Percentiles rank a stretch among this genome's conserved stretches.
Conservation (phyloP, 2,888 invertebrate genomes). For the Pasiphila rectangulata region DNA sequence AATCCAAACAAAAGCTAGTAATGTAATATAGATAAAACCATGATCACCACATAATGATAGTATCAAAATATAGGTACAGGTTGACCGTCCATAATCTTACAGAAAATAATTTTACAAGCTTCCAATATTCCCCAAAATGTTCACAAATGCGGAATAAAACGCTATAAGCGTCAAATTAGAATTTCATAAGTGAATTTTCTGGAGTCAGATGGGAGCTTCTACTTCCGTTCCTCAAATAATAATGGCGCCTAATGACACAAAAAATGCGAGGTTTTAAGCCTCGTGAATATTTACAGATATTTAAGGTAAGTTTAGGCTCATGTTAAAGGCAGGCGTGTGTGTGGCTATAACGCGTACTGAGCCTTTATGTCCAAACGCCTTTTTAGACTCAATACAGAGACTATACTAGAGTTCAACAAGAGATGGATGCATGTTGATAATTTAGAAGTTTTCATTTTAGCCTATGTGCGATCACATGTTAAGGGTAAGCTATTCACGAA, state of each 20-base stretch:
- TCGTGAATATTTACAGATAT: conserved; percentile 32
- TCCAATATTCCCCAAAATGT: conserved; percentile 6
- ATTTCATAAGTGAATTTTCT: conserved; percentile 52
- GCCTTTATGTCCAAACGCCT: too few species aligned
- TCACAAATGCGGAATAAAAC: conserved; percentile 36
- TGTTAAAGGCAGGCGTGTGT: too few species aligned
- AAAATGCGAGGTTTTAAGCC: conserved; percentile 40
- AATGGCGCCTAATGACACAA: conserved; percentile 58
- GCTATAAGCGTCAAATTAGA: conserved; percentile 51
- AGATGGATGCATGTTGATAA: too few species aligned
- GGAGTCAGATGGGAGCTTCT: conserved; percentile 35
- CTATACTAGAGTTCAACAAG: too few species aligned
- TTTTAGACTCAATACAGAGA: too few species aligned
- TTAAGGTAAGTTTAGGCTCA: too few species aligned
- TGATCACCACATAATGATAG: neutral
- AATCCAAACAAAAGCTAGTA: too few species aligned
- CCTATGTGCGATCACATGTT: too few species aligned
- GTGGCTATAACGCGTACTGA: too few species aligned
- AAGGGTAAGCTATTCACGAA: too few species aligned
- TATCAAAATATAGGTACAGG: neutral
- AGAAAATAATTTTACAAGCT: conserved; percentile 5
- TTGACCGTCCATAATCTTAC: neutral
- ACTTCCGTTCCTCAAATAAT: conserved; percentile 54
- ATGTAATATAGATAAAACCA: too few species aligned
- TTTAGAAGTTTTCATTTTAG: too few species aligned